Evolutionary conservation across 2,888 invertebrate species (phyloP).

Genomic region (Parnassius apollo): DNA sequence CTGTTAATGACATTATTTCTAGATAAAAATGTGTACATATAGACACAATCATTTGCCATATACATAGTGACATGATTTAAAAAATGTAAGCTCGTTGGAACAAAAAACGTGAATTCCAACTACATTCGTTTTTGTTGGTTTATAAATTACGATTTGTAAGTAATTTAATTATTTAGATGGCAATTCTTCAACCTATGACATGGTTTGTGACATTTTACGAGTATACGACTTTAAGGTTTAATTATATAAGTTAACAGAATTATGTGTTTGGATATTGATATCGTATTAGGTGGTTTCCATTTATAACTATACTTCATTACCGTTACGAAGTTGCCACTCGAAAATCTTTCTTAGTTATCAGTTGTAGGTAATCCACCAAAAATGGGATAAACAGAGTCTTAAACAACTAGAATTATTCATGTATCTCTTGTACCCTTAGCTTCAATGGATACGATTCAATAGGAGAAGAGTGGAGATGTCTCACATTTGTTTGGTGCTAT

Average conservation of each 20-base stretch:
- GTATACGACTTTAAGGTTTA: constrained; percentile 2
- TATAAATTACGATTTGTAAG: constrained; percentile 21
- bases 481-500: too few species aligned
- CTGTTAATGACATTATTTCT: too few species aligned
- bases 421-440: too few species aligned
- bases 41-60: constrained; percentile 20
- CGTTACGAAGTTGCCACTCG: too few species aligned
- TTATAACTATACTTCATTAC: too few species aligned
- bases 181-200: constrained; percentile 13
- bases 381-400: too few species aligned
- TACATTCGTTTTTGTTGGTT: constrained; percentile 9
- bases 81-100: constrained; percentile 11
- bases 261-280: neutral
- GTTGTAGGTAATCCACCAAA: too few species aligned
- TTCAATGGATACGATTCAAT: too few species aligned
- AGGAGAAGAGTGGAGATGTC: too few species aligned
- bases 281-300: neutral
- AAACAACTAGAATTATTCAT: too few species aligned
- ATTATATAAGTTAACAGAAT: constrained; percentile 12
- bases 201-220: constrained; percentile 10
- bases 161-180: constrained; percentile 19
- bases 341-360: too few species aligned
- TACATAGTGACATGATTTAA: constrained; percentile 2
- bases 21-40: neutral
- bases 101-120: constrained; percentile 4